Conservation (phyloP, 2,113 vertebrate species). For the Leptodactylus fuscus region DNA sequence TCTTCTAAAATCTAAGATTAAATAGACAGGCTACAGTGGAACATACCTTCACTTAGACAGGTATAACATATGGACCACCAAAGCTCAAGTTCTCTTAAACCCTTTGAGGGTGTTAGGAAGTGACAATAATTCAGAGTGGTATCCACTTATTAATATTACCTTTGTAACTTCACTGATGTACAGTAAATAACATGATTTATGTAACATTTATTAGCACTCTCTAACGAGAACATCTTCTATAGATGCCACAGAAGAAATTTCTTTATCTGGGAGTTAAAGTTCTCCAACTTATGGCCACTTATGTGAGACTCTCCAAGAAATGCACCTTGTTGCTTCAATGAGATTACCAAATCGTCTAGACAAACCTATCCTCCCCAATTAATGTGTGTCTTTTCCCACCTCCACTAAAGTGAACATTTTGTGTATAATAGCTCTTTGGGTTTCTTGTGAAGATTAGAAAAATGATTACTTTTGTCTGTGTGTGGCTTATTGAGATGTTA, state of each 20-base stretch:
- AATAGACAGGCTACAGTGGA: too few species aligned
- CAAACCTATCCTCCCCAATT: slow-evolving; percentile 36
- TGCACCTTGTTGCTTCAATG: background rate
- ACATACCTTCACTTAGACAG: too few species aligned
- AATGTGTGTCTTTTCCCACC: slow-evolving; percentile 23
- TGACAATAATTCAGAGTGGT: too few species aligned
- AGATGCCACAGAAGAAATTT: background rate
- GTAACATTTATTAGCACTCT: background rate
- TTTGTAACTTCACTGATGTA: background rate
- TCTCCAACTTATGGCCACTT: slow-evolving; percentile 28
- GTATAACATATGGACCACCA: background rate
- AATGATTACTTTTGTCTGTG: slow-evolving; percentile 53
- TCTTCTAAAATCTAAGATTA: too few species aligned
- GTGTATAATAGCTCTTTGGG: slow-evolving; percentile 36
- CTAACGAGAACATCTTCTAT: too few species aligned
- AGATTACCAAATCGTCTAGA: slow-evolving; percentile 44
- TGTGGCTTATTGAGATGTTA: slow-evolving; percentile 35
- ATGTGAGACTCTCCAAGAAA: background rate
- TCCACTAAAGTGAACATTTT: slow-evolving; percentile 19
- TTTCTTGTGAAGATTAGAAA: slow-evolving; percentile 39
- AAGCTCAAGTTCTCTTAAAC: too few species aligned
- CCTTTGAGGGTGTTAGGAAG: background rate
- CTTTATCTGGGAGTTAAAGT: background rate
- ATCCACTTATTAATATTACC: too few species aligned
- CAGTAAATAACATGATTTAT: too few species aligned